Base-by-base conservation (phyloP, 2,113 vertebrate species). In the Edolisoma coerulescens region DNA sequence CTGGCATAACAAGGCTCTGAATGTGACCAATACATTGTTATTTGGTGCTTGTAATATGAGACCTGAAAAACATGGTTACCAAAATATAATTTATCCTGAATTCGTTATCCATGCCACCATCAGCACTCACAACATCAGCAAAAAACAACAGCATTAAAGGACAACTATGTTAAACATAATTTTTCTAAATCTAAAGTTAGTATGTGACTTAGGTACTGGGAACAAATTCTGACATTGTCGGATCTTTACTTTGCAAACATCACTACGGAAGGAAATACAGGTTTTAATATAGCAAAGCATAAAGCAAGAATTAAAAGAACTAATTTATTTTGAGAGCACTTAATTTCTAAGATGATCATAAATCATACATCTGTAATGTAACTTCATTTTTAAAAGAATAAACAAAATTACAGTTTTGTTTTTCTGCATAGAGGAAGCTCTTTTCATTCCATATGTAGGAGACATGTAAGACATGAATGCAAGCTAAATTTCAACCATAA, bases 401-500 rank as follows among this genome's bases (percentile, higher is more conserved):
- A 96, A 41, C 18, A 90, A 87, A 80, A 83, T 49, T 54, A 70
- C 9, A 32, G 33, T 35, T 65, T 37, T 83, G 10, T 11, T 92
- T 92, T 71, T 80, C 73, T 79, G 41, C 57, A 32, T 23, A 49
- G 56, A 90, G 88, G 86, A 90, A 78, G 54, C 6, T 76, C 14
- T 95, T 94, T 57, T 56, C 71, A 78, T 87, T 90, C 41, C 54
- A 92, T 76, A 86, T 80, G n/a, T 82, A 93, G 73, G 44, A 56
- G 50, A 87, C 35, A 65, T 67, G 39, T 76, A 94, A 94, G 52
- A 50, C 76, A 71, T 16, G 80, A 69, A 95, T 94, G 84, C 84
- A 87, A 84, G 50, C 61, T 86, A 84, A 94, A 94, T 93, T 96
- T 96, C 87, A 96, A 93, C 69, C 52, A 28, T 90, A 96, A 95